Percentiles rank a stretch among this genome's conserved stretches.
Evolutionary conservation across 2,888 invertebrate species (phyloP).

Genomic region (Aspidiotus destructor): DNA sequence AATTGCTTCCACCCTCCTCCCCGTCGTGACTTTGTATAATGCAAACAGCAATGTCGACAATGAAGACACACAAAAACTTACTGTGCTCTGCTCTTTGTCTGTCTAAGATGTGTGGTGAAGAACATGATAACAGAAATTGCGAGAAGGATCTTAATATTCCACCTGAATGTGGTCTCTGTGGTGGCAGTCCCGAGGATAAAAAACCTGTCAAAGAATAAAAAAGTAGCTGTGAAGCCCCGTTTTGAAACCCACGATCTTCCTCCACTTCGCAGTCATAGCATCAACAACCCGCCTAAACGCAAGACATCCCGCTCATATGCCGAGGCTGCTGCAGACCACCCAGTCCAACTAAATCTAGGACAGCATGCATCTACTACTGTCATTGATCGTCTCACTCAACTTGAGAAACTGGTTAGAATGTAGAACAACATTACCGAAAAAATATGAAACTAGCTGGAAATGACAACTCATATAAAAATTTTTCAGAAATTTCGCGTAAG

Average conservation of each 20-base stretch:
- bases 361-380: no score
- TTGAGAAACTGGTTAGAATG: background rate
- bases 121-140: background rate
- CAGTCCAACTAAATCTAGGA: no score
- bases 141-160: no score
- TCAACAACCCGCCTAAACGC: background rate
- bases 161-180: background rate
- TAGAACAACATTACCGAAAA: no score
- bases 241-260: background rate
- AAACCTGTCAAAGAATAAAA: background rate
- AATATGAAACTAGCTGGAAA: no score
- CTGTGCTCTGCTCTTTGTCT: background rate
- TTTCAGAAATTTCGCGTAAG: no score
- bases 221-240: background rate
- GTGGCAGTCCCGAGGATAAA: background rate
- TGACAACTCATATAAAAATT: no score
- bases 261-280: background rate
- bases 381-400: background rate
- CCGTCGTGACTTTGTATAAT: background rate
- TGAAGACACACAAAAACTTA: background rate
- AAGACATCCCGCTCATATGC: background rate
- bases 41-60: background rate
- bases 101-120: background rate
- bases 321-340: background rate
- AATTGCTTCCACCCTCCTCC: background rate